A percentile compares a stretch with the other conserved stretches of the same genome.
phyloP scores from a whole-genome alignment of 2,113 vertebrate species.

The Lynx canadensis region DNA sequence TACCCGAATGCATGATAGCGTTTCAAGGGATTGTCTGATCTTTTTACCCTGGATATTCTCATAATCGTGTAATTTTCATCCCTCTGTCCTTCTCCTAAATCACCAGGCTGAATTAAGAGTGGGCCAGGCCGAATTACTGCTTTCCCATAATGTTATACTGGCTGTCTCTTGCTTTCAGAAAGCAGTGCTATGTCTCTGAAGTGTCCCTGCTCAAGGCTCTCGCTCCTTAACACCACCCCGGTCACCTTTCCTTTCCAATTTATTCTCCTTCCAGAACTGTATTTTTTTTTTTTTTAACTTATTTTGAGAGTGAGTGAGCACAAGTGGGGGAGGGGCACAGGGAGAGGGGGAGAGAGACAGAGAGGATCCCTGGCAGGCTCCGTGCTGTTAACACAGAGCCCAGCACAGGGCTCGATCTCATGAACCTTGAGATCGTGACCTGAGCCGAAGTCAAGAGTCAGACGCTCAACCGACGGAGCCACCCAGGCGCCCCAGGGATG shows the following conservation, averaged over 20 bases:
- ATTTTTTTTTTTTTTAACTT: too few species aligned
- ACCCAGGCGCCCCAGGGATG: too few species aligned
- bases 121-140: too few species aligned
- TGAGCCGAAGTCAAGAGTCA: too few species aligned
- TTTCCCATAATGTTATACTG: fast-evolving
- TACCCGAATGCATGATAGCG: not conserved
- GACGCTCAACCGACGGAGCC: too few species aligned
- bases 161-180: not conserved
- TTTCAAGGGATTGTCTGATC: not conserved
- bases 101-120: not conserved
- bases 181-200: not conserved
- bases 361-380: too few species aligned
- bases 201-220: not conserved
- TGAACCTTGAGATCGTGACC: too few species aligned
- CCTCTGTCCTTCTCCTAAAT: not conserved
- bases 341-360: too few species aligned
- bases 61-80: not conserved
- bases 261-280: not conserved
- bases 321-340: too few species aligned
- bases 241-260: fast-evolving
- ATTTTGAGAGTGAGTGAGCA: too few species aligned
- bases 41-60: not conserved
- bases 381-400: too few species aligned
- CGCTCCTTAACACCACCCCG: fast-evolving
- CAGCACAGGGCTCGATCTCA: too few species aligned